Conservation (phyloP, 1,140 invertebrate genomes). For the Battus philenor region DNA sequence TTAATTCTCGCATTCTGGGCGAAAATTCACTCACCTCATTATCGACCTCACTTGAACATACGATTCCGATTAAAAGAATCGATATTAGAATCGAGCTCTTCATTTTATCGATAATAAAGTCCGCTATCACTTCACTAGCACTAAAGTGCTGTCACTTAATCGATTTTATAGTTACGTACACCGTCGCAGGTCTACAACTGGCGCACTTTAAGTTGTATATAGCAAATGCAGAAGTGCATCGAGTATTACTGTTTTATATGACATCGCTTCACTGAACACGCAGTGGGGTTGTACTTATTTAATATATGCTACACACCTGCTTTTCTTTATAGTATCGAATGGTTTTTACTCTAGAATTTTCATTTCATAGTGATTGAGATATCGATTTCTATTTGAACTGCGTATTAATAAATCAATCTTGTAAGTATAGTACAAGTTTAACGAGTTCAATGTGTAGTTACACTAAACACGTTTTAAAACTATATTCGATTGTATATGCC, state of each 20-base stretch:
- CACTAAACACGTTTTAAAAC: no score
- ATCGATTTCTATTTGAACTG: no score
- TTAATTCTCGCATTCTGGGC: no score
- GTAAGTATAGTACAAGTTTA: no score
- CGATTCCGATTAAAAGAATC: constrained; percentile 52
- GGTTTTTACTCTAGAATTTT: no score
- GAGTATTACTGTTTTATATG: constrained; percentile 48
- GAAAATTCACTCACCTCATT: constrained; percentile 51
- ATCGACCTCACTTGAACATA: constrained; percentile 42
- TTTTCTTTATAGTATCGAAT: no score
- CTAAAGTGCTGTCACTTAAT: constrained; percentile 23
- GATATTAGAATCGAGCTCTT: constrained; percentile 43
- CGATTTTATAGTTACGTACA: constrained; percentile 16
- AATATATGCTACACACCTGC: constrained; percentile 3
- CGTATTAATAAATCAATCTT: no score
- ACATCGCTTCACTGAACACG: constrained; percentile 35
- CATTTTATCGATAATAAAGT: constrained; percentile 38
- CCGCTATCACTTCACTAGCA: constrained; percentile 50
- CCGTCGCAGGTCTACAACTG: constrained; percentile 25
- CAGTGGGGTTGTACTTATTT: constrained; percentile 38
- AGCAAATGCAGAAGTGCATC: constrained; percentile 48
- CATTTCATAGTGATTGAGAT: no score
- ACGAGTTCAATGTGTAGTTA: no score
- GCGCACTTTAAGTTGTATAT: constrained; percentile 27
- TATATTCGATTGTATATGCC: no score